Base-by-base conservation (phyloP, 2,797 vertebrate species). In the Crocodylus rhombifer region DNA sequence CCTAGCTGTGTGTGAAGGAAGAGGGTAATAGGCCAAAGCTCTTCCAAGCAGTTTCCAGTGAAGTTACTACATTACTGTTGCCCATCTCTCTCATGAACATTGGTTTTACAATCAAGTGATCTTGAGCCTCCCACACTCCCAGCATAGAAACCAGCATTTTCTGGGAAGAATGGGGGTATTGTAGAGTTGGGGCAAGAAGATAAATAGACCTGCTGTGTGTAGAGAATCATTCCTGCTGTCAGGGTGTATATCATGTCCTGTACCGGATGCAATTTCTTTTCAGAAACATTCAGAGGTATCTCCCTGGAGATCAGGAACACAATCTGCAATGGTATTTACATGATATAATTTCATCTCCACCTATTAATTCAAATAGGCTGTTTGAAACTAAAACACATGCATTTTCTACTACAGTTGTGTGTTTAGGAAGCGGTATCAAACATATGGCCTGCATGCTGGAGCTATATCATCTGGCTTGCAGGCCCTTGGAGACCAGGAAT, bases 271-370 rank as follows among this genome's bases (percentile, higher is more conserved):
- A 56, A 76, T 67, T 87, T 88, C 76, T 87, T 57, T 69, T 77
- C 1, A 5, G 64, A 80, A 75, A 58, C 82, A 42, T 51, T 58
- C 28, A 17, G 61, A 57, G 80, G 20, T 30, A 93, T 79, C 79
- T 76, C 51, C 71, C 58, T 0, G 69, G 57, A 4, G 11, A 84
- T n/a, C 12, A 5, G 42, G 33, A 84, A 63, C 14, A 80, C 20
- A 76, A n/a, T 61, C 62, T 42, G 60, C 74, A 28, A 0, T 0
- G 0, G n/a, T 2, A 4, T 11, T 6, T 28, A 51, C n/a, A 82
- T 85, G 36, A 55, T 2, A 4, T 1, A 60, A 64, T 26, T 63
- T 75, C 11, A 57, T 21, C 64, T 73, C 15, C n/a, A 7, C 30
- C 3, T 30, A 25, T 25, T 1, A 2, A 8, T 4, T 60, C 2